Evolutionary conservation across 2,888 invertebrate genomes (phyloP).

Genomic region (Andrena marginata): DNA sequence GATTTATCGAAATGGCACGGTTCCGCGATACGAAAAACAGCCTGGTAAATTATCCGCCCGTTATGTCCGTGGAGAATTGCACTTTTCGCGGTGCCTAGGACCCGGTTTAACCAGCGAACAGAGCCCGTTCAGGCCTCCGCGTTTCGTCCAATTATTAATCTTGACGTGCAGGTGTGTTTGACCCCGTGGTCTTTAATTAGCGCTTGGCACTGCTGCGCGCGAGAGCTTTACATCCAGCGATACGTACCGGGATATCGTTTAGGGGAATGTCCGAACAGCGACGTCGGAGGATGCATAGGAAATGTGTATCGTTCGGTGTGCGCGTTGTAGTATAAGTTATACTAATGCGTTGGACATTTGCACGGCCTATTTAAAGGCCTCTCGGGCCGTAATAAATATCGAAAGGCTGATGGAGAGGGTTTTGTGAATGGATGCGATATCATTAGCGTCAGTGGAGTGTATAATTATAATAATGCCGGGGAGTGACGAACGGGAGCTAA

Average conservation of each 20-base stretch:
- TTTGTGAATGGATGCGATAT: background rate
- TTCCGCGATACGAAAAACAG: slow-evolving; percentile 26
- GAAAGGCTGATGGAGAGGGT: background rate
- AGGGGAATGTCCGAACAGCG: slow-evolving; percentile 8
- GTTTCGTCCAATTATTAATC: slow-evolving; percentile 62
- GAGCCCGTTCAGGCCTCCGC: background rate
- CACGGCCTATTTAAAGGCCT: background rate
- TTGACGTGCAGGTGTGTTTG: slow-evolving; percentile 52
- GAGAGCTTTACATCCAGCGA: slow-evolving; percentile 24
- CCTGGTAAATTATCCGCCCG: slow-evolving; percentile 50
- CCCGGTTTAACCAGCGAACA: slow-evolving; percentile 4
- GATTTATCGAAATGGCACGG: slow-evolving; percentile 52
- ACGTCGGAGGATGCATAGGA: background rate
- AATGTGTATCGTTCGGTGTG: background rate
- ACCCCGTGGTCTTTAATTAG: slow-evolving; percentile 61
- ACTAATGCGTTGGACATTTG: slow-evolving; percentile 11
- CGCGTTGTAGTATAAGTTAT: background rate
- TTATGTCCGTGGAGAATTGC: slow-evolving; percentile 16
- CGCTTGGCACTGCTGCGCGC: slow-evolving; percentile 11
- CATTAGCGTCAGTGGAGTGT: background rate
- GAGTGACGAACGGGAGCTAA: background rate
- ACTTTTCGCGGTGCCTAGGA: slow-evolving; percentile 5
- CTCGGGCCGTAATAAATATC: background rate
- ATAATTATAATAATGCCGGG: slow-evolving; percentile 3
- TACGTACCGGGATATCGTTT: slow-evolving; percentile 14